Percentiles rank a stretch among this genome's conserved stretches.
phyloP scores from a whole-genome alignment of 2,797 vertebrate genomes.

The Bradypus variegatus region DNA sequence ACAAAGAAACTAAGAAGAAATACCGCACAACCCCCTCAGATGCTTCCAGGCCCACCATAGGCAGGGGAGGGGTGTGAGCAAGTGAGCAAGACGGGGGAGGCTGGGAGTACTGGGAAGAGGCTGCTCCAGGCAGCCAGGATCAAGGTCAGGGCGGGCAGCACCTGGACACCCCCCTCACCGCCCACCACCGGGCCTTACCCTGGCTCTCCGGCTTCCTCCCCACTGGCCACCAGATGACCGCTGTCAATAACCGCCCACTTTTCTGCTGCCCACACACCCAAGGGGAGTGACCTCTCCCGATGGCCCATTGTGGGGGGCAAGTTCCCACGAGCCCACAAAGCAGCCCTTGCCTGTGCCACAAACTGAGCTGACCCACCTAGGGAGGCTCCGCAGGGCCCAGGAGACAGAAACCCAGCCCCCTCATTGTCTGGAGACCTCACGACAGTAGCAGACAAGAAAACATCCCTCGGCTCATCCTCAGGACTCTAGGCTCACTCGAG shows the following conservation, averaged over 20 bases:
- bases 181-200: too few relatives aligned
- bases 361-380: not conserved
- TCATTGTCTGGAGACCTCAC: too few relatives aligned
- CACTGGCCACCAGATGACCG: not conserved
- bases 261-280: accelerated
- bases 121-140: not conserved
- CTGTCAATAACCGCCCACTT: not conserved
- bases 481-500: not conserved
- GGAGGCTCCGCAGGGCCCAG: not conserved
- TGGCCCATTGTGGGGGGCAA: accelerated
- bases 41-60: not conserved
- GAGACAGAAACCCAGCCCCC: accelerated
- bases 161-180: accelerated
- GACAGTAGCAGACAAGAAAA: not conserved
- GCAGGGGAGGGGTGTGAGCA: not conserved
- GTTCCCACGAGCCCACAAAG: not conserved
- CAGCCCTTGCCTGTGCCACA: too few relatives aligned
- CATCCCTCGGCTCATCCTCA: accelerated
- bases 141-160: not conserved
- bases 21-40: not conserved
- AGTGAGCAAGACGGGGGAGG: not conserved
- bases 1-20: not conserved
- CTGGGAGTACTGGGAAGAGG: not conserved
- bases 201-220: not conserved
- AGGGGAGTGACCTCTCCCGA: accelerated